These are phyloP conservation scores for Chanos chanos DNA, from an alignment of 2,797 vertebrate species.

Conservation along the genomic window DNA sequence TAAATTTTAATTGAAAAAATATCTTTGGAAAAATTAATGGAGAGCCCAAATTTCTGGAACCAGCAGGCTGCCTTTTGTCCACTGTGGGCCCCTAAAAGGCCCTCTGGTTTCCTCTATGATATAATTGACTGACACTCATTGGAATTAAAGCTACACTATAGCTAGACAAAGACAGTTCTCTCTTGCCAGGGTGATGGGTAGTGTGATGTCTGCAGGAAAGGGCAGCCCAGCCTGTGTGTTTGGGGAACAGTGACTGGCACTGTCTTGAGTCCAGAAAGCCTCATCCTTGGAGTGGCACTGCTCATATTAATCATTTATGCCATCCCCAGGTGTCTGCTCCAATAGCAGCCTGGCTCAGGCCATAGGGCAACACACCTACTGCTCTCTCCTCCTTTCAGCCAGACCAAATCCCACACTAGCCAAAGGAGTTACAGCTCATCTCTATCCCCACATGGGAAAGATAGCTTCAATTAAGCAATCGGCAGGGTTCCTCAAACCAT, in stretches of 20 bases:
- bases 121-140: too few relatives aligned
- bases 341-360: conserved; percentile 41
- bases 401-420: conserved; percentile 34
- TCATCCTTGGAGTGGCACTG: conserved; percentile 39
- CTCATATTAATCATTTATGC: conserved; percentile 74
- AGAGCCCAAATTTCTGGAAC: too few relatives aligned
- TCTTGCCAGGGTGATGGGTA: too few relatives aligned
- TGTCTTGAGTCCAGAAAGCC: conserved; percentile 16
- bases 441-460: conserved; percentile 46
- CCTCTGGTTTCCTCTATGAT: too few relatives aligned
- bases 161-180: too few relatives aligned
- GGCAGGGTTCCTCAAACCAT: conserved; percentile 70
- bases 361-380: conserved; percentile 54
- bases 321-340: conserved; percentile 67
- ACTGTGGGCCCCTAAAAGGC: too few relatives aligned
- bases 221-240: conserved; percentile 20
- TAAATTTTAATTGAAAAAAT: too few relatives aligned
- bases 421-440: conserved; percentile 34
- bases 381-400: conserved; percentile 30
- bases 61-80: too few relatives aligned
- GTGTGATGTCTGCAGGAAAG: conserved; percentile 37
- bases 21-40: too few relatives aligned
- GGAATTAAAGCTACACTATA: too few relatives aligned
- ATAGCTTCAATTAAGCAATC: conserved; percentile 71
- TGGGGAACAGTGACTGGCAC: conserved; percentile 34